Percentiles rank a stretch among this genome's conserved stretches.
Evolutionary conservation across 2,797 vertebrate genomes (phyloP).

Genomic region (Sitta carolinensis): DNA sequence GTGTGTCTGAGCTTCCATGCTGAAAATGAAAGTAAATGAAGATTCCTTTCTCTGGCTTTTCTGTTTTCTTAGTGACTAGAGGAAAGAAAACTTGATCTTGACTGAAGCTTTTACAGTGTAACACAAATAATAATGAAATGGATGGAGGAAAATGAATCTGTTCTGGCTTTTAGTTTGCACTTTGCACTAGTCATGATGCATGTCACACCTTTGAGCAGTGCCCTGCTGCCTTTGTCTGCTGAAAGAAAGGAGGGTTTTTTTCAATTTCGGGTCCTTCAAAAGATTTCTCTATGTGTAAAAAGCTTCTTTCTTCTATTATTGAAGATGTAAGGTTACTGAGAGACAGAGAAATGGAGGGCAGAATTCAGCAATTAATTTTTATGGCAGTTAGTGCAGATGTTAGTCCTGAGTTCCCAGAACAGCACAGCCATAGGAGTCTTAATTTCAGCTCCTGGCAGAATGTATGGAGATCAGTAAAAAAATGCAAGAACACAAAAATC

Average conservation of each 20-base stretch:
- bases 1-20: background rate
- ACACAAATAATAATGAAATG: background rate
- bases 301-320: background rate
- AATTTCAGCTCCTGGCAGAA: background rate
- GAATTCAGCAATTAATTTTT: conserved; percentile 44
- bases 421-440: background rate
- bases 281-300: background rate
- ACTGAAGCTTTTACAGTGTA: background rate
- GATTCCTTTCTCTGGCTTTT: background rate
- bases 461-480: background rate
- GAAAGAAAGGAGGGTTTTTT: background rate
- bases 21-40: background rate
- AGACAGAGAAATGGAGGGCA: conserved; percentile 12
- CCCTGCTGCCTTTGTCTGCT: background rate
- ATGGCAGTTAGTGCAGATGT: background rate
- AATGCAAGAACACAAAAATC: background rate
- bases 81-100: background rate
- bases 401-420: background rate
- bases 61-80: background rate
- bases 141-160: background rate
- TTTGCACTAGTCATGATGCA: background rate
- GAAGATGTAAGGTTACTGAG: conserved; percentile 32
- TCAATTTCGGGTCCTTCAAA: background rate
- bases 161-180: background rate
- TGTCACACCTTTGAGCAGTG: background rate